Evolutionary conservation across 2,888 invertebrate species (phyloP), one percentile per base, ranked within the genome.

Genomic region (Notocelia uddmanniana): DNA sequence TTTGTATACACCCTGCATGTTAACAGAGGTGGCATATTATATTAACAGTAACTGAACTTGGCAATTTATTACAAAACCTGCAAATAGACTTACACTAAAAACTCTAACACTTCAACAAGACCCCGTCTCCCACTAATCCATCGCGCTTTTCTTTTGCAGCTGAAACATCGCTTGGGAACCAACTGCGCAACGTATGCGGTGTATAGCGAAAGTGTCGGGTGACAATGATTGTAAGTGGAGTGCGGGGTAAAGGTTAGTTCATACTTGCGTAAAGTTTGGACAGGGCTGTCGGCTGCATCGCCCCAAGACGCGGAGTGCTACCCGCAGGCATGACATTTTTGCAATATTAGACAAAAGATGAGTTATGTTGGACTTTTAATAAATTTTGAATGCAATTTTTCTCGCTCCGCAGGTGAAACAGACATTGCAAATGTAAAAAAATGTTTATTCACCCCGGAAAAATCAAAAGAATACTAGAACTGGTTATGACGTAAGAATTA

Each of bases 1-100:
- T 89, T 89, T 89, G 88, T 84, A 83, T 85, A 83, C 84, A 80
- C 79, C 74, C 79, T 76, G 82, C 85, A 81, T 84, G 85, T 88
- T 88, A 87, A 87, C 88, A 87, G 83, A 88, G 82, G 84, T 88
- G 87, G 84, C 87, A 85, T 86, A 86, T 87, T 87, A 87, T 87
- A 89, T 88, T 87, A 88, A 88, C 85, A 83, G 79, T 84, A 85
- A 84, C 85, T 82, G 82, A 84, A 88, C 86, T 87, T 84, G 81
- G 82, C 82, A 88, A 88, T 87, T 87, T 88, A 89, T 88, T 84
- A 85, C 85, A 79, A 82, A 85, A 84, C 82, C 85, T 84, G 78
- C 77, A 78, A 84, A 78, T 75, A 74, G 77, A 68, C 80, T 69
- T 66, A 26, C 70, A 85, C 79, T 69, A 70, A 67, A 15, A 54